phyloP scores from a whole-genome alignment of 1,140 invertebrate species.

The Eueides isabella region DNA sequence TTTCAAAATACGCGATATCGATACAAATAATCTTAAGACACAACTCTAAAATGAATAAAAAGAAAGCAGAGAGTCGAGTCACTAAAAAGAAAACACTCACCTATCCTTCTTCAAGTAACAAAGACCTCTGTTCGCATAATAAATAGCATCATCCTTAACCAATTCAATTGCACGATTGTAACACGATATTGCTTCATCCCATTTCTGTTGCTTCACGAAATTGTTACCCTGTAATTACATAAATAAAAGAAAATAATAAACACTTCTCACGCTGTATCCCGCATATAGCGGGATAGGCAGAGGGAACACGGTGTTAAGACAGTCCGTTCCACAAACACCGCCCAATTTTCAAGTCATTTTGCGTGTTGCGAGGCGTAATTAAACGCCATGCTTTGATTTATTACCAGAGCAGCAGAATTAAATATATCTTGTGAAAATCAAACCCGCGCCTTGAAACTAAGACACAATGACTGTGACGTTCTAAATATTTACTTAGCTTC shows the following conservation, averaged over 20 bases:
- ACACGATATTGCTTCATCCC: slow-evolving; percentile 89
- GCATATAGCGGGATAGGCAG: too few relatives aligned
- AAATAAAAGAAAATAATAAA: neutral
- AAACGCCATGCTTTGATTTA: neutral
- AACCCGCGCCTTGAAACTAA: too few relatives aligned
- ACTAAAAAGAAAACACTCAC: slow-evolving; percentile 80
- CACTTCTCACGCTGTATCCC: neutral
- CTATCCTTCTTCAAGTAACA: slow-evolving; percentile 93
- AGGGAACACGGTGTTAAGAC: neutral
- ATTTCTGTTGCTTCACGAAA: slow-evolving; percentile 90
- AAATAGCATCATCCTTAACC: slow-evolving; percentile 90
- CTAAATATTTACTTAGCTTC: too few relatives aligned
- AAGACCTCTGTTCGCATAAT: slow-evolving; percentile 94
- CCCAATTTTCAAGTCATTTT: neutral
- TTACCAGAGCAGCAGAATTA: too few relatives aligned
- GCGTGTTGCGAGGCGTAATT: neutral
- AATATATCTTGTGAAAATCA: too few relatives aligned
- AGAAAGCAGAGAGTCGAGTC: slow-evolving; percentile 18
- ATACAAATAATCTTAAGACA: too few relatives aligned
- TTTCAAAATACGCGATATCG: too few relatives aligned
- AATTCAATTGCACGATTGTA: slow-evolving; percentile 91
- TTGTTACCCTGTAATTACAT: slow-evolving; percentile 88
- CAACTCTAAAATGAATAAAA: slow-evolving; percentile 52
- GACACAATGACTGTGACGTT: too few relatives aligned
- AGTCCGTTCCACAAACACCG: neutral